Evolutionary conservation across 2,888 invertebrate species (phyloP), one percentile per base, ranked within the genome.

Genomic region (Diadromus collaris): DNA sequence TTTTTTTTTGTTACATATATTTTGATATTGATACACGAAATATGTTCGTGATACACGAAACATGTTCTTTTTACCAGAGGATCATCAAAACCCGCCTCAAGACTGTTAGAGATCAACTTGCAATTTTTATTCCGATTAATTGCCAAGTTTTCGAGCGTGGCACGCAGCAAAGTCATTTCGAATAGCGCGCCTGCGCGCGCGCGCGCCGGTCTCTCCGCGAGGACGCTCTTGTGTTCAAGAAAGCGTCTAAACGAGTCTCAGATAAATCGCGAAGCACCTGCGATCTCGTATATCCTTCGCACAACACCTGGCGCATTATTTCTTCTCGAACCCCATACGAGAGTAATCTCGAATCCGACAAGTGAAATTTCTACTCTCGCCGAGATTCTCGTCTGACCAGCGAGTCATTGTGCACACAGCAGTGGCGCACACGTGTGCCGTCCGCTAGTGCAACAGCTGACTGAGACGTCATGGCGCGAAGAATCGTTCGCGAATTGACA

Each of bases 371-470:
- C 48, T 46, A 46, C 38, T 44, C 34, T 41, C 38, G 67, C 41
- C 48, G 54, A 72, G 64, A 10, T 21, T 69, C 70, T 70, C 64
- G 67, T 75, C 60, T 64, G 75, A 76, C 54, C n/a, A 68, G 38
- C 56, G 71, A 69, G 60, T 56, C 21, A 19, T 10, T 21, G 21
- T n/a, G 60, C 21, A 24, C 13, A 38, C 38, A 13, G 60, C 46
- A 4, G 67, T 46, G 46, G 56, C 46, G 61, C 64, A 78, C 84
- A 73, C 76, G 78, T 79, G 79, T 69, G 76, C 77, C 87, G 87
- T 88, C 87, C 88, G 87, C 87, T 87, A 80, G 73, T 56, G 60
- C 72, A 85, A 82, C 85, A 85, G 85, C 86, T 86, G 87, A 86
- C 81, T 78, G 76, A 60, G 13, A 34, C 38, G 48, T 69, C 63